Conservation (phyloP, 2,113 vertebrate genomes). For the Macroglossus sobrinus region DNA sequence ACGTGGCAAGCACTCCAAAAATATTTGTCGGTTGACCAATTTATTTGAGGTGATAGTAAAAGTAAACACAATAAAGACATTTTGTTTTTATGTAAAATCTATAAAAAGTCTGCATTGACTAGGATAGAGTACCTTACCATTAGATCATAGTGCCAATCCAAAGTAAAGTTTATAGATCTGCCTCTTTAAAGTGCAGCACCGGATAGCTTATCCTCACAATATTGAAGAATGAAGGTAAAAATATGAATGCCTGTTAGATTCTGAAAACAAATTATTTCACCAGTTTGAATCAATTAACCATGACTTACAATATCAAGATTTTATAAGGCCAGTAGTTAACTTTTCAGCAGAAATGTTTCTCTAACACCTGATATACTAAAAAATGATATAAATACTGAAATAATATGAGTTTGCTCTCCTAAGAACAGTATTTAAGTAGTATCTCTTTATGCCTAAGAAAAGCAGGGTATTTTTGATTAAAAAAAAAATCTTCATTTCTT, state of each 20-base stretch:
- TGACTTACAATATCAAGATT: neutral
- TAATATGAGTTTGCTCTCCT: neutral
- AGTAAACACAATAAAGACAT: neutral
- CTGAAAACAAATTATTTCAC: conserved; percentile 11
- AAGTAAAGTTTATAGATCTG: neutral
- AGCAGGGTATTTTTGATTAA: neutral
- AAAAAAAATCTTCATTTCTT: neutral
- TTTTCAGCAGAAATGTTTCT: conserved; percentile 19
- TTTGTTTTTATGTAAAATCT: neutral
- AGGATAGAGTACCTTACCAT: neutral
- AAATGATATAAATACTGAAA: neutral
- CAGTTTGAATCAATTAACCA: neutral
- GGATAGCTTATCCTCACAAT: neutral
- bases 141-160: neutral
- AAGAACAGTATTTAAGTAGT: neutral
- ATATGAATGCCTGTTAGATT: neutral
- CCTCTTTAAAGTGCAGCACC: neutral
- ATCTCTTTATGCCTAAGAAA: neutral
- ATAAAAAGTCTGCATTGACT: neutral
- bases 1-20: neutral
- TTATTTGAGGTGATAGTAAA: neutral
- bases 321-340: neutral
- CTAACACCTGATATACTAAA: neutral
- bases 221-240: neutral
- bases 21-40: neutral